These are phyloP conservation scores for Poeciliopsis prolifica DNA, from an alignment of 2,113 vertebrate species.

Conservation along the genomic window DNA sequence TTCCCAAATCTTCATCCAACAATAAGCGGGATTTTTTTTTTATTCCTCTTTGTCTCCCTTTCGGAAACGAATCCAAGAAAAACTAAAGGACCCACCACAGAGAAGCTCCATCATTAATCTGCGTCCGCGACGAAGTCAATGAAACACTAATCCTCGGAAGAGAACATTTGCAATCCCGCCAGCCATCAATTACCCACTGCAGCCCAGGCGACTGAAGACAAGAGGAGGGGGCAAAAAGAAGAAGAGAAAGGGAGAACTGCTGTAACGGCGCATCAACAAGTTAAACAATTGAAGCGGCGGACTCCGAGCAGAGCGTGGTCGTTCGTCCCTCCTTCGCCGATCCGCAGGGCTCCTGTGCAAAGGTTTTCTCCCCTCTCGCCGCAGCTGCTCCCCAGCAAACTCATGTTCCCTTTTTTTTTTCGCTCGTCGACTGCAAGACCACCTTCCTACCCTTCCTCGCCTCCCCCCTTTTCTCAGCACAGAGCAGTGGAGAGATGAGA, in stretches of 20 bases:
- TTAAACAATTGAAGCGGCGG: slow-evolving; percentile 70
- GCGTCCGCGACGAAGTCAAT: slow-evolving; percentile 57
- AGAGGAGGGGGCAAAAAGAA: no score
- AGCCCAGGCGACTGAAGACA: slow-evolving; percentile 44
- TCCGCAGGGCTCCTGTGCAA: slow-evolving; percentile 54
- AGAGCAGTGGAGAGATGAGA: slow-evolving; percentile 64
- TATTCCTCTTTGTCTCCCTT: background rate
- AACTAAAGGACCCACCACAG: slow-evolving; percentile 64
- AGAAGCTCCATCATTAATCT: slow-evolving; percentile 57
- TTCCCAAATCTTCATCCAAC: slow-evolving; percentile 25
- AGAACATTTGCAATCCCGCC: slow-evolving; percentile 57
- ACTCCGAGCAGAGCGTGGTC: slow-evolving; percentile 45
- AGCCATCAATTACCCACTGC: slow-evolving; percentile 67
- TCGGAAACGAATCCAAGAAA: slow-evolving; percentile 19
- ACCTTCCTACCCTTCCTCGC: slow-evolving; percentile 71
- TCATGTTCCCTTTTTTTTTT: slow-evolving; percentile 63
- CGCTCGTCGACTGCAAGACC: slow-evolving; percentile 77
- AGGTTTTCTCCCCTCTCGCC: slow-evolving; percentile 52
- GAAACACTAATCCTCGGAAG: slow-evolving; percentile 48
- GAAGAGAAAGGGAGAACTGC: slow-evolving; percentile 27
- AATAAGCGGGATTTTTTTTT: slow-evolving; percentile 15
- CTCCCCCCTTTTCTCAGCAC: slow-evolving; percentile 54
- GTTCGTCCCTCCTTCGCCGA: slow-evolving; percentile 35
- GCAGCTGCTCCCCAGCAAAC: slow-evolving; percentile 78
- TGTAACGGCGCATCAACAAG: slow-evolving; percentile 75